Evolutionary conservation across 2,797 vertebrate species (phyloP).

Genomic region (Danionella dracula): DNA sequence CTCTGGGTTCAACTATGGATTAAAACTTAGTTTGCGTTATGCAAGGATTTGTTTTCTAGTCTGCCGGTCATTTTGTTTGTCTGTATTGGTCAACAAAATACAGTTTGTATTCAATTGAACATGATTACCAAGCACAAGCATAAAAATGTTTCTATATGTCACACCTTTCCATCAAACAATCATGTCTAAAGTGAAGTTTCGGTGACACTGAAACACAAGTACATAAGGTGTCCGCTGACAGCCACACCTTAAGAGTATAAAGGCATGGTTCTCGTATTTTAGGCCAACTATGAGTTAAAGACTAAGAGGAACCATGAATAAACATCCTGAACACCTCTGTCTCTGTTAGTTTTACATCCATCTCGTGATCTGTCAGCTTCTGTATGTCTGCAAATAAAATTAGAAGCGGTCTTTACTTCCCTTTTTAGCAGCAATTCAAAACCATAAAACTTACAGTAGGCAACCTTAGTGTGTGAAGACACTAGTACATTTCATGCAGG

Average conservation of each 20-base stretch:
- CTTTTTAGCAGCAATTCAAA: constrained; percentile 19
- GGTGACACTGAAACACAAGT: constrained; percentile 6
- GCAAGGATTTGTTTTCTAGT: too few species aligned
- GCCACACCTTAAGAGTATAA: constrained; percentile 30
- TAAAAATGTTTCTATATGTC: too few species aligned
- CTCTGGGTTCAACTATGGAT: too few species aligned
- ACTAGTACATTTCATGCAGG: neutral
- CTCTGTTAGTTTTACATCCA: neutral
- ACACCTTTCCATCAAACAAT: too few species aligned
- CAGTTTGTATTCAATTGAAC: too few species aligned
- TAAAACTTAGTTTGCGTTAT: too few species aligned
- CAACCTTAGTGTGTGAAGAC: neutral
- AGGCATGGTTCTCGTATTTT: neutral
- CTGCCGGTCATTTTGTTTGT: too few species aligned
- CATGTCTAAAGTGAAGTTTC: constrained; percentile 19
- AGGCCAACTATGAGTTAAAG: neutral
- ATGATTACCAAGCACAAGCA: too few species aligned
- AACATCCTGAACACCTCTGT: constrained; percentile 20
- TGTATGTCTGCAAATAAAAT: constrained; percentile 23
- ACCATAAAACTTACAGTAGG: too few species aligned
- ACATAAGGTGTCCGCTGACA: neutral
- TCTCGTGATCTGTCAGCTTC: constrained; percentile 21
- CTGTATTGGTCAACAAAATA: too few species aligned
- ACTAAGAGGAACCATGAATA: constrained; percentile 7
- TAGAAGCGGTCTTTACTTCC: constrained; percentile 22